A percentile compares a stretch with the other conserved stretches of the same genome.
These are phyloP conservation scores for Condylostylus longicornis DNA, from an alignment of 1,140 invertebrate genomes.

Conservation along the genomic window DNA sequence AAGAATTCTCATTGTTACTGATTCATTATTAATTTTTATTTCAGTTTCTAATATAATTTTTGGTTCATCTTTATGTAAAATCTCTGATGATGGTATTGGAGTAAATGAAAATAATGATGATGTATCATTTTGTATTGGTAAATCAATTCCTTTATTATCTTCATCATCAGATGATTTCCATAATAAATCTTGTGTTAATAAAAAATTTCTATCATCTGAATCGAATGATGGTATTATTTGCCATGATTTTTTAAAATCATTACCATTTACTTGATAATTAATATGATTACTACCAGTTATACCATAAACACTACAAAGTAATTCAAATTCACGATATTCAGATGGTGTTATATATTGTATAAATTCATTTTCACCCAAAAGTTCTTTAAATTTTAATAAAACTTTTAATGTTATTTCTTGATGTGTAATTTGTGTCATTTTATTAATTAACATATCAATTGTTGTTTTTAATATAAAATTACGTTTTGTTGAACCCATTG, in stretches of 20 bases:
- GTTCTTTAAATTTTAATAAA: slow-evolving; percentile 46
- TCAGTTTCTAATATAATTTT: slow-evolving; percentile 64
- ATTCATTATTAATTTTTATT: slow-evolving; percentile 60
- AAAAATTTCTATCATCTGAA: slow-evolving; percentile 19
- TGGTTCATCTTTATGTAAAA: too few species aligned
- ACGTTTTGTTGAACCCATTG: slow-evolving; percentile 30
- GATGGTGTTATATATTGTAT: slow-evolving; percentile 37
- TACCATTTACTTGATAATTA: slow-evolving; percentile 9
- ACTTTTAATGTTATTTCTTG: slow-evolving; percentile 53
- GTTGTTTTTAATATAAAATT: slow-evolving; percentile 32
- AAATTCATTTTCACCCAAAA: slow-evolving; percentile 47
- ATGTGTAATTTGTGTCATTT: slow-evolving; percentile 46
- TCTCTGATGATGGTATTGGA: too few species aligned
- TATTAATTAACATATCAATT: slow-evolving; percentile 44
- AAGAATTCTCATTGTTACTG: slow-evolving; percentile 63
- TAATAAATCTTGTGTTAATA: too few species aligned
- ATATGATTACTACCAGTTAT: slow-evolving; percentile 24
- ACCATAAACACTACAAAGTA: slow-evolving; percentile 49
- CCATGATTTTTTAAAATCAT: slow-evolving; percentile 17
- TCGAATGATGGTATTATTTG: slow-evolving; percentile 15
- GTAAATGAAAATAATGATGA: too few species aligned
- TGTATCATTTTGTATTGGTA: too few species aligned
- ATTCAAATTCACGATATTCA: slow-evolving; percentile 46
- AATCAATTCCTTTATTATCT: too few species aligned
- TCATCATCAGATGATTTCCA: too few species aligned